Evolutionary conservation across 2,113 vertebrate species (phyloP).

Genomic region (Clarias batrachus): DNA sequence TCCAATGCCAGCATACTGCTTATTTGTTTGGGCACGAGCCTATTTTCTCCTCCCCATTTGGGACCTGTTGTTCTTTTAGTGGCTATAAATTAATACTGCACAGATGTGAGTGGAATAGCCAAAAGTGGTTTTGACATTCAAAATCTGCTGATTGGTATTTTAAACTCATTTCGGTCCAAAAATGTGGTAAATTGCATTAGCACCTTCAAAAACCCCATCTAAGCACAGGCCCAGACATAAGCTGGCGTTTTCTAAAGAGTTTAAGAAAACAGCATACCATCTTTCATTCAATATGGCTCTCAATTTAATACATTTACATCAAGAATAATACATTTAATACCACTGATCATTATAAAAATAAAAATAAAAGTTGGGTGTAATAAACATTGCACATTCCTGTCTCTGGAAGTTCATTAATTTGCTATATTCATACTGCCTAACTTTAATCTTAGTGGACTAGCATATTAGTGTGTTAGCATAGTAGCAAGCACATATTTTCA

Average conservation of each 20-base stretch:
- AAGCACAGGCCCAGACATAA: not conserved
- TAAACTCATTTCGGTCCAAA: not conserved
- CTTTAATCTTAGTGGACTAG: not conserved
- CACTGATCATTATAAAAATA: not conserved
- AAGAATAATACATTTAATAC: not conserved
- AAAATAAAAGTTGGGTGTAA: not conserved
- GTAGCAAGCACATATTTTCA: not conserved
- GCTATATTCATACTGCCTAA: not conserved
- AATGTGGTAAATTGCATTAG: not conserved
- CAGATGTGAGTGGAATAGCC: not conserved
- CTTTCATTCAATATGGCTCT: not conserved
- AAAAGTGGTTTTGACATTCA: not conserved
- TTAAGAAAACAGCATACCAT: not conserved
- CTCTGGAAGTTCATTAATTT: not conserved
- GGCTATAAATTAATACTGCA: slow-evolving; percentile 2
- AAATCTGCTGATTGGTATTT: not conserved
- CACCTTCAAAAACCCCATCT: not conserved
- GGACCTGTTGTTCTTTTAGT: not conserved
- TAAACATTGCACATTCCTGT: not conserved
- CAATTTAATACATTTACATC: not conserved
- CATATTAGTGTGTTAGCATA: not conserved
- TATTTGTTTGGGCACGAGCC: not conserved
- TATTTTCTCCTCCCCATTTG: not conserved
- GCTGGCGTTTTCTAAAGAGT: not conserved
- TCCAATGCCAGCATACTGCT: not conserved